Percentiles rank a stretch among this genome's conserved stretches.
phyloP scores from a whole-genome alignment of 1,140 invertebrate species.

The Hydropsyche tenuis region DNA sequence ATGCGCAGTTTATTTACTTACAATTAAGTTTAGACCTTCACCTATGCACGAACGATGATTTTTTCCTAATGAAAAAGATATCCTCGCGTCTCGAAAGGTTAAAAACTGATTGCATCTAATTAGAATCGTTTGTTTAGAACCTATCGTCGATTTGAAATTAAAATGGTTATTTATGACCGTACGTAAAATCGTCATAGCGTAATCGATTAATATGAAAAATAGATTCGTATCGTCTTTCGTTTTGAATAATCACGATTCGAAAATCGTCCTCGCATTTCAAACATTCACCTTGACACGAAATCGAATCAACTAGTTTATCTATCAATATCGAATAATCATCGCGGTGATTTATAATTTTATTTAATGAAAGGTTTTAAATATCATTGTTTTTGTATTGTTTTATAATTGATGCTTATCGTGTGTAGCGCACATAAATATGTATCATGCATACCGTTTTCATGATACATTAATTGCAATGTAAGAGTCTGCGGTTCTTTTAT shows the following conservation, averaged over 20 bases:
- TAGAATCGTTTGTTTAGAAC: constrained; percentile 14
- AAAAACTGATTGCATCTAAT: constrained; percentile 20
- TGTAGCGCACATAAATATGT: no score
- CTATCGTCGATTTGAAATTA: not conserved
- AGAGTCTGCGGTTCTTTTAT: no score
- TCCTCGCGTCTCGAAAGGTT: not conserved
- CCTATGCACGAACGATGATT: constrained; percentile 23
- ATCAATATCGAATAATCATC: constrained; percentile 14
- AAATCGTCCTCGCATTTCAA: no score
- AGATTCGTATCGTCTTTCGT: no score
- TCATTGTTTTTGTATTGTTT: constrained; percentile 7
- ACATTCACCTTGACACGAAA: constrained; percentile 15
- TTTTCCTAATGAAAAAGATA: constrained; percentile 1
- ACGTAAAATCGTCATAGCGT: no score
- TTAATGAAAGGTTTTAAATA: constrained; percentile 12
- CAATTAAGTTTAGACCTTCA: constrained; percentile 20
- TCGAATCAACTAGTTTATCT: constrained; percentile 12
- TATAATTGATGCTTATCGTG: not conserved
- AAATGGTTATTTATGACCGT: not conserved
- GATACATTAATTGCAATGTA: no score
- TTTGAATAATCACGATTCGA: no score
- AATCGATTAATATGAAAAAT: no score
- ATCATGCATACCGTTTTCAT: no score
- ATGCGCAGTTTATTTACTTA: constrained; percentile 20
- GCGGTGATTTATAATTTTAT: not conserved